Evolutionary conservation across 2,888 invertebrate species (phyloP), one percentile per base, ranked within the genome.

Genomic region (Archaeoteleia sp.): DNA sequence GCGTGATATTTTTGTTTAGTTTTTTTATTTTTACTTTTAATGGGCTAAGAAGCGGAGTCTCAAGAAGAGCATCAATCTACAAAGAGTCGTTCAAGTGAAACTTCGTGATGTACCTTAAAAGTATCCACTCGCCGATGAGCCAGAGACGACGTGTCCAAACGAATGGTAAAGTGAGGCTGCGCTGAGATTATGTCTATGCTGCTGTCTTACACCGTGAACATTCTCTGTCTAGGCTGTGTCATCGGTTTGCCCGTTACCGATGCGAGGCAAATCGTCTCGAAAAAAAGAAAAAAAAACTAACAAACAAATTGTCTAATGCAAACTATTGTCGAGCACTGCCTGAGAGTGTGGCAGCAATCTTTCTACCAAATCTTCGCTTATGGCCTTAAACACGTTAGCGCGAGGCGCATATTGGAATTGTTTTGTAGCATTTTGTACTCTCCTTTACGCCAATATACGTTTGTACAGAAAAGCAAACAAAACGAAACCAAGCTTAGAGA

Each of bases 151-250:
- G 29, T 29, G 29, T 29, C 29, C 65, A 43, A 20, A 20, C 20
- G 20, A 20, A 73, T 77, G 72, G 73, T 72, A 70, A 73, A 76
- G 72, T 67, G 72, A 74, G 72, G 68, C 69, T 78, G 74, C 69
- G 78, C 78, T 77, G 78, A 78, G 78, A 68, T 54, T 76, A 74
- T 75, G 57, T 75, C 74, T 72, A 71, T 71, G 72, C 74, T 76
- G 70, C 73, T 80, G 74, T 78, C 74, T 67, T 74, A 78, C 76
- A 82, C 74, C 71, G 81, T 82, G 80, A 83, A 83, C 79, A 82
- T 83, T 82, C 77, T 82, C 80, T 81, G 75, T 77, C 74, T 72
- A 77, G 79, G 80, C 82, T 82, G 80, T 81, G 81, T 78, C 67
- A 73, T 71, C 74, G 72, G 74, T 78, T 76, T 76, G 78, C 73